Evolutionary conservation across 37 sponge, comb jelly and placozoan genomes (phyloP), one percentile per base, ranked within the genome.

Genomic region (Amphimedon queenslandica): DNA sequence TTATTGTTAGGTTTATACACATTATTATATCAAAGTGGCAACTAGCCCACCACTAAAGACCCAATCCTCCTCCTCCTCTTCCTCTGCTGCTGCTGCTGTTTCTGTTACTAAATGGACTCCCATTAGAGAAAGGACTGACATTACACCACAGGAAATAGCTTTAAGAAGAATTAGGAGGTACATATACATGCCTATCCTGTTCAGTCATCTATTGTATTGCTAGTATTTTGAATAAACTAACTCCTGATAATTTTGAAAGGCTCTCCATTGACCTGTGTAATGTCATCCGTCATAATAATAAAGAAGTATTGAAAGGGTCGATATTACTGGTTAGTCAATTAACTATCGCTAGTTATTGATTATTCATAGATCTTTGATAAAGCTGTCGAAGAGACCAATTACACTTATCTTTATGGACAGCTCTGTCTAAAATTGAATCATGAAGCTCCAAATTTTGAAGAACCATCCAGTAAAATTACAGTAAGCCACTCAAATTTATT

Each of bases 171-270:
- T 88, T 42, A 66, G 88, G 78, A 79, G 88, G 88, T 88, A 36
- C 5, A n/a, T 58, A 24, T 21, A 57, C 30, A 4, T 71, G 4
- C 30, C 36, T 79, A 42, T 73, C 4, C n/a, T 66, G 16, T 47
- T 47, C 8, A 47, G 8, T 47, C 8, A 47, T 47, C 13, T 47
- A 47, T 18, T n/a, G n/a, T 47, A 18, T 47, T 47, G 13, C 8
- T 63, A 92, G 93, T 13, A 80, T 92, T 53, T 39, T 92, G 69
- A 92, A 92, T 72, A 92, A 92, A 63, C 70, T 92, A 69, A 92
- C 89, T 24, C 93, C 93, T 0, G 93, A 92, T 57, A 92, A 88
- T 51, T 92, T 92, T 77, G 82, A 84, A 10, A 75, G 30, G 32
- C 82, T 84, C 30, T 70, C 64, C 42, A 13, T 47, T 16, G 76